phyloP scores from a whole-genome alignment of 2,113 vertebrate genomes.

The Paradisaea rubra region DNA sequence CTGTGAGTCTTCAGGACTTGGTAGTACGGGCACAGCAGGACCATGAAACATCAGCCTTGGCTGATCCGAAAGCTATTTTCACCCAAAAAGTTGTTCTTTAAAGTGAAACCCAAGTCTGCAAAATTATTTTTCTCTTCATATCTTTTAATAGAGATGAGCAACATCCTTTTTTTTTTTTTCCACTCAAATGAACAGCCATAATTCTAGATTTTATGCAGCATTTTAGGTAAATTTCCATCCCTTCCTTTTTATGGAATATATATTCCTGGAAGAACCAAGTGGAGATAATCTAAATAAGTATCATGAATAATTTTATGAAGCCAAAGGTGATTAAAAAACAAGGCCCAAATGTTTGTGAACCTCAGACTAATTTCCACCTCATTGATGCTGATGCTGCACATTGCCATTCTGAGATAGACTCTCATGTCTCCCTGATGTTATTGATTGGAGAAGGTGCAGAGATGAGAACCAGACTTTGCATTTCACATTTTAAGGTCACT shows the following conservation, averaged over 20 bases:
- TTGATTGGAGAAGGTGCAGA: not conserved
- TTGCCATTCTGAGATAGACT: not conserved
- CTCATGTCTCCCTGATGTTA: not conserved
- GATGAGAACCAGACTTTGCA: not conserved
- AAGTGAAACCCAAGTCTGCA: not conserved
- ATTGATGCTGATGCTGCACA: not conserved
- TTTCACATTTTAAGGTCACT: not conserved
- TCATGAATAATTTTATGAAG: not conserved
- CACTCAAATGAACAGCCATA: not conserved
- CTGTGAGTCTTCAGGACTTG: not conserved
- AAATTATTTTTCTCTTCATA: not conserved
- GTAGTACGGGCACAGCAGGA: not conserved
- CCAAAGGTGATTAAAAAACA: not conserved
- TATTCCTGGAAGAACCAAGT: not conserved
- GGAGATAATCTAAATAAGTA: not conserved
- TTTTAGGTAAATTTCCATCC: not conserved
- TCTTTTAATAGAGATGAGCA: not conserved
- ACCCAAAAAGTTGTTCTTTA: not conserved
- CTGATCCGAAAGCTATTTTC: not conserved
- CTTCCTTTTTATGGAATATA: not conserved
- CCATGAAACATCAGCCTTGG: not conserved
- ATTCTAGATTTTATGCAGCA: not conserved
- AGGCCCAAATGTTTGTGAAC: not conserved
- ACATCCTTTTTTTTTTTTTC: accelerated
- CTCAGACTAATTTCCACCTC: not conserved